These are phyloP conservation scores for Struthio camelus DNA, from an alignment of 2,113 vertebrate genomes.

Conservation along the genomic window DNA sequence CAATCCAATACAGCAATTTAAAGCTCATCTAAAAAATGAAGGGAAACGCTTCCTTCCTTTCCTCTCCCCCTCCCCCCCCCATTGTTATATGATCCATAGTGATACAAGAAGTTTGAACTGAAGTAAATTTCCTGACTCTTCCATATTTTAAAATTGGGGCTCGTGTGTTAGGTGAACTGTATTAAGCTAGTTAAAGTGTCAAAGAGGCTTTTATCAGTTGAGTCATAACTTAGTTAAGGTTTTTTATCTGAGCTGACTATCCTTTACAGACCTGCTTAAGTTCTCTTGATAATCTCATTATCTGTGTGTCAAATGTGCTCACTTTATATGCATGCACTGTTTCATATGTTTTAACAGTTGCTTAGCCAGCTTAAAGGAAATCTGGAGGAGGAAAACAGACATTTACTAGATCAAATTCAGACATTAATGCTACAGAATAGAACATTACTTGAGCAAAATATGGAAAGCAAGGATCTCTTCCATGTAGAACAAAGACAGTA, in stretches of 20 bases:
- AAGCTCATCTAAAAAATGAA: background rate
- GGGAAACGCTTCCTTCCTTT: background rate
- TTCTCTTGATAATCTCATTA: background rate
- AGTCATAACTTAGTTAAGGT: background rate
- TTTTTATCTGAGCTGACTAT: background rate
- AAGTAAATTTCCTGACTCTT: background rate
- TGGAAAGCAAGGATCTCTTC: constrained; percentile 99
- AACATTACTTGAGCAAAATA: constrained; percentile 95
- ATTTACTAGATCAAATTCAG: constrained; percentile 97
- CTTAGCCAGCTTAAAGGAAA: constrained; percentile 98
- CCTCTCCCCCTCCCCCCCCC: no score
- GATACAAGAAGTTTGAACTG: background rate
- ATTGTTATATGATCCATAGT: no score
- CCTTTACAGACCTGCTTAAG: background rate
- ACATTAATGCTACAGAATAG: constrained; percentile 98
- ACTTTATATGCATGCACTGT: background rate
- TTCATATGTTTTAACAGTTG: constrained; percentile 80
- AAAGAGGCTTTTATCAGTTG: background rate
- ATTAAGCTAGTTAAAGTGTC: background rate
- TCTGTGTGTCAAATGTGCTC: background rate
- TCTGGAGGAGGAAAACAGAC: constrained; percentile 97
- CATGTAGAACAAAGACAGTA: constrained; percentile 98
- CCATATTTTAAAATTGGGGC: background rate
- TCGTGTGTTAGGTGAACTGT: background rate
- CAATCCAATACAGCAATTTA: background rate